Conservation (phyloP, 2,113 vertebrate genomes). For the Centrocercus urophasianus region DNA sequence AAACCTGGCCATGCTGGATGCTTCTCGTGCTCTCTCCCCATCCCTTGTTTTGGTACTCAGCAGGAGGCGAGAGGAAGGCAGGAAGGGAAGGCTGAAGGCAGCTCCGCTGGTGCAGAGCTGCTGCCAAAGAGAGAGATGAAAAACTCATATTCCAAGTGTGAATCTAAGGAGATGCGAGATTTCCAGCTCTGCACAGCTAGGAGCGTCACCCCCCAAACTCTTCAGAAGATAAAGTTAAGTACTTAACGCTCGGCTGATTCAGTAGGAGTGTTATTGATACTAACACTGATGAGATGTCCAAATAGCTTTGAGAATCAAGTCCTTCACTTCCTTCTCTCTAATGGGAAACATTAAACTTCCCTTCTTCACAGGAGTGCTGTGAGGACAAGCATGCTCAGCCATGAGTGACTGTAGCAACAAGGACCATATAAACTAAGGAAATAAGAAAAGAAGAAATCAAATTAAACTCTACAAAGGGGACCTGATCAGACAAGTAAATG, state of each 20-base stretch:
- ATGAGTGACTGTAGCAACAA: neutral
- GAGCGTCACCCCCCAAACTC: neutral
- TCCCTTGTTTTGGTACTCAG: neutral
- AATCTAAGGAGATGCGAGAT: neutral
- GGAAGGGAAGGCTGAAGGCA: neutral
- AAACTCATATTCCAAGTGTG: neutral
- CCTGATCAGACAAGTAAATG: slow-evolving; percentile 39
- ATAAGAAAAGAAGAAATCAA: neutral
- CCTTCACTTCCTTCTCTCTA: neutral
- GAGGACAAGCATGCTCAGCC: rapidly evolving
- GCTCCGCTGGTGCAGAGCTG: neutral
- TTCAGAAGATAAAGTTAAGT: neutral
- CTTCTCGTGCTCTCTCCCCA: neutral
- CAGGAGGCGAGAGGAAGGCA: neutral
- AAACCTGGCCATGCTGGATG: neutral
- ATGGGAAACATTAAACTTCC: neutral
- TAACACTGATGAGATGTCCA: neutral
- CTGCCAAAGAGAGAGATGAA: neutral
- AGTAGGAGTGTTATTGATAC: neutral
- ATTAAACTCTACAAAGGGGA: neutral
- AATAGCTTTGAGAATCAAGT: neutral
- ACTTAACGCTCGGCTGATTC: neutral
- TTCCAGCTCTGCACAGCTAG: neutral
- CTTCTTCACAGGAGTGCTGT: neutral
- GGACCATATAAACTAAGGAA: neutral